These are phyloP conservation scores for Erpobdella octoculata DNA, from an alignment of 2,888 invertebrate genomes.

Conservation along the genomic window DNA sequence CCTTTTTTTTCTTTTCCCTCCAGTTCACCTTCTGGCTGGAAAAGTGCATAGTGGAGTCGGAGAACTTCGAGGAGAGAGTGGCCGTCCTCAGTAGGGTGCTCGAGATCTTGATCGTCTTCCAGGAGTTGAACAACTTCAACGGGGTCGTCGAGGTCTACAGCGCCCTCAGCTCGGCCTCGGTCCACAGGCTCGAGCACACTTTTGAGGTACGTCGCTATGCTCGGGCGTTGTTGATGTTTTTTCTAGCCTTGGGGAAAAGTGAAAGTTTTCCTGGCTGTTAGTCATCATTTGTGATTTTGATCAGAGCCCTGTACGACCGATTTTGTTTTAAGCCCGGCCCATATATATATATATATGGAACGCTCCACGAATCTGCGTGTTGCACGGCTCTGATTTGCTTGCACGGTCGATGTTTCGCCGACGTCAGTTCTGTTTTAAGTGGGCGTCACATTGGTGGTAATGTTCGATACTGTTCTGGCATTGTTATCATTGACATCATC, in stretches of 20 bases:
- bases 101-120: slow-evolving; percentile 87
- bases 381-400: background rate
- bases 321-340: too few relatives aligned
- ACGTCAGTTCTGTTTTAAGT: background rate
- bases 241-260: background rate
- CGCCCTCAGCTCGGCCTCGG: slow-evolving; percentile 83
- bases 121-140: slow-evolving; percentile 96
- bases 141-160: slow-evolving; percentile 87
- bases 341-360: too few relatives aligned
- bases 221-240: background rate
- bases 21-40: slow-evolving; percentile 93
- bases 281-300: too few relatives aligned
- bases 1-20: background rate
- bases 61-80: slow-evolving; percentile 87
- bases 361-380: too few relatives aligned
- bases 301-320: background rate
- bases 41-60: slow-evolving; percentile 86
- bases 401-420: background rate
- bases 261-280: too few relatives aligned
- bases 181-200: slow-evolving; percentile 76
- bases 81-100: slow-evolving; percentile 80
- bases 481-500: background rate
- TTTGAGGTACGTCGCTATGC: slow-evolving; percentile 45
- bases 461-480: background rate
- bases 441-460: background rate